Conservation (phyloP, 2,797 vertebrate genomes). For the Xerus rutilus region DNA sequence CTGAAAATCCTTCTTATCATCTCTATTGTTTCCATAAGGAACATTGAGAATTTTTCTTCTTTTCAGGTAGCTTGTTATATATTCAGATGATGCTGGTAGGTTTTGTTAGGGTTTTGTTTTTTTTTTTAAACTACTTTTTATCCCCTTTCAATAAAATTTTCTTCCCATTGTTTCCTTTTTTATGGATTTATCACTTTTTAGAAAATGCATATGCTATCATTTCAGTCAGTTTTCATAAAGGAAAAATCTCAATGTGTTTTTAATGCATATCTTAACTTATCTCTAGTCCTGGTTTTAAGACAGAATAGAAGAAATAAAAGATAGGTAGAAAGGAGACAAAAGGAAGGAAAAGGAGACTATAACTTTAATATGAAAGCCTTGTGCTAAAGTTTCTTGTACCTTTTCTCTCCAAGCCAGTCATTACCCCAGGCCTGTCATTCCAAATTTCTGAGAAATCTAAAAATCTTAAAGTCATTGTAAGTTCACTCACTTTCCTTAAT, state of each 20-base stretch:
- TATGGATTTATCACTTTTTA: conserved; percentile 4
- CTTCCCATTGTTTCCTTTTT: not conserved
- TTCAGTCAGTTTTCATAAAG: not conserved
- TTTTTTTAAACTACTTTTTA: not conserved
- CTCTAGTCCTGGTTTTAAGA: not conserved
- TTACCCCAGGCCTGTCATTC: too few species aligned
- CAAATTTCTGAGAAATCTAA: too few species aligned
- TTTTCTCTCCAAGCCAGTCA: too few species aligned
- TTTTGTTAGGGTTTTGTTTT: not conserved
- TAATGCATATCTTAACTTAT: not conserved
- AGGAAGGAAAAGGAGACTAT: too few species aligned
- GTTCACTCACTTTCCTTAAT: too few species aligned
- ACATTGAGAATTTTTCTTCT: not conserved
- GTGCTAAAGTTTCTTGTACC: too few species aligned
- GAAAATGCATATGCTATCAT: not conserved
- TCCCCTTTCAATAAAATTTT: not conserved
- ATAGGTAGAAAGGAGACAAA: too few species aligned
- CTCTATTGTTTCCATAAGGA: not conserved
- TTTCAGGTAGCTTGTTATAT: not conserved
- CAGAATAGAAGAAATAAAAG: too few species aligned
- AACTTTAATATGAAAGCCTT: too few species aligned
- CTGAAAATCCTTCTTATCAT: not conserved
- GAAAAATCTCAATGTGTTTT: not conserved
- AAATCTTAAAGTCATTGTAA: too few species aligned
- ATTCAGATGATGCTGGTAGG: not conserved